A percentile compares a stretch with the other conserved stretches of the same genome.
Evolutionary conservation across 2,113 vertebrate genomes (phyloP).

Genomic region (Dasyurus viverrinus): DNA sequence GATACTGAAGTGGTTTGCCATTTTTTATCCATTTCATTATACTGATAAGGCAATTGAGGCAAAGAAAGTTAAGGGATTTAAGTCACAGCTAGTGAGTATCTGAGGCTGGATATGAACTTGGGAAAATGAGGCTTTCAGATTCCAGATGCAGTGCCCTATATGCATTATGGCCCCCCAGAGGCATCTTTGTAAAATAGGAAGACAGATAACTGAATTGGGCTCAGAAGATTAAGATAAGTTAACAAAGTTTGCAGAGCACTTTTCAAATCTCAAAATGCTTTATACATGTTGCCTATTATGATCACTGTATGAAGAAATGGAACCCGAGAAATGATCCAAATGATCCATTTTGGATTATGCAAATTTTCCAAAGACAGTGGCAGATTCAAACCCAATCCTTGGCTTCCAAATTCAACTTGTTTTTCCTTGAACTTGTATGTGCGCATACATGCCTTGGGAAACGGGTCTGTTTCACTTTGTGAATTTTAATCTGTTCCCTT

Average conservation of each 20-base stretch:
- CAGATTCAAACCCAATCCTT: neutral
- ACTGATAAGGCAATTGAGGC: no score
- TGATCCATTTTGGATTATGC: no score
- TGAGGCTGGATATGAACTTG: no score
- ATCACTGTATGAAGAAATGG: neutral
- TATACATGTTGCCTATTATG: neutral
- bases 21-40: no score
- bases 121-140: no score
- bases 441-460: neutral
- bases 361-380: neutral
- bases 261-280: neutral
- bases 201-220: neutral
- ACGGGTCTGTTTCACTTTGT: slow-evolving; percentile 11
- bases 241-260: neutral
- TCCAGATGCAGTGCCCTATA: no score
- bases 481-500: neutral
- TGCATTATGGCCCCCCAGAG: neutral
- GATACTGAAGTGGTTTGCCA: no score
- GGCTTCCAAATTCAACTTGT: neutral
- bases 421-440: neutral
- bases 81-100: no score
- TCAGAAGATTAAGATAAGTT: neutral
- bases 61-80: no score
- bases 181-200: neutral
- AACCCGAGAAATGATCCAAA: neutral